Evolutionary conservation across 2,797 vertebrate genomes (phyloP).

Genomic region (Rhinogobio ventralis): DNA sequence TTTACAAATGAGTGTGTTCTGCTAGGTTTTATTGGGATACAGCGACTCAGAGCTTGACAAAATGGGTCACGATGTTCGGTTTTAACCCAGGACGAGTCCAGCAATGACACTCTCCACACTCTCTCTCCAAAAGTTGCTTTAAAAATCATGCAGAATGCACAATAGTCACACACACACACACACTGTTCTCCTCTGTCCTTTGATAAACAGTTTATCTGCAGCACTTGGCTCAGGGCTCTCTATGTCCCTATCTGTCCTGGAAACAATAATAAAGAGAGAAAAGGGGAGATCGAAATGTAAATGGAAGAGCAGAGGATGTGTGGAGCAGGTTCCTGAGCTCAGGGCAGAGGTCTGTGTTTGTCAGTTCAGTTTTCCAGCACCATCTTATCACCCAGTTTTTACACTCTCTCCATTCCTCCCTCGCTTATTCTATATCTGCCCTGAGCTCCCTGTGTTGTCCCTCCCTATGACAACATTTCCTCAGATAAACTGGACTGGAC

Average conservation of each 20-base stretch:
- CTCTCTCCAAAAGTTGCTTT: not conserved
- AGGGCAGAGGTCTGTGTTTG: slow-evolving; percentile 32
- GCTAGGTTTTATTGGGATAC: not conserved
- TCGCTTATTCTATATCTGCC: slow-evolving; percentile 23
- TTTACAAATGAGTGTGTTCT: not conserved
- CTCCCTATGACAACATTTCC: slow-evolving; percentile 48
- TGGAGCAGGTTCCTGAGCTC: slow-evolving; percentile 17
- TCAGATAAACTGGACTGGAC: slow-evolving; percentile 21
- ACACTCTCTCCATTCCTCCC: slow-evolving; percentile 1
- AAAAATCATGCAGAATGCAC: slow-evolving; percentile 20
- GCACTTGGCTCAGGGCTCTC: not conserved
- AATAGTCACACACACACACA: not conserved
- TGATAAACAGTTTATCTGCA: slow-evolving; percentile 30
- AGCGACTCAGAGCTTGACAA: slow-evolving; percentile 18
- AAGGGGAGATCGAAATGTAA: slow-evolving; percentile 3
- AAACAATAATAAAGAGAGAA: slow-evolving; percentile 48
- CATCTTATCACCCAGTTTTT: slow-evolving; percentile 28
- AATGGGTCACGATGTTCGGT: slow-evolving; percentile 46
- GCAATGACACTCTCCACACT: slow-evolving; percentile 15
- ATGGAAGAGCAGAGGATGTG: slow-evolving; percentile 19
- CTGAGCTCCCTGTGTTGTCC: slow-evolving; percentile 38
- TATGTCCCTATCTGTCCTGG: slow-evolving; percentile 33
- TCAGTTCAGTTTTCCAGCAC: slow-evolving; percentile 43
- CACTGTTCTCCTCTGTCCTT: slow-evolving; percentile 1
- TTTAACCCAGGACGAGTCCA: slow-evolving; percentile 43